Percentiles rank a stretch among this genome's conserved stretches.
Conservation (phyloP, 2,888 invertebrate species). For the Clivina fossor region DNA sequence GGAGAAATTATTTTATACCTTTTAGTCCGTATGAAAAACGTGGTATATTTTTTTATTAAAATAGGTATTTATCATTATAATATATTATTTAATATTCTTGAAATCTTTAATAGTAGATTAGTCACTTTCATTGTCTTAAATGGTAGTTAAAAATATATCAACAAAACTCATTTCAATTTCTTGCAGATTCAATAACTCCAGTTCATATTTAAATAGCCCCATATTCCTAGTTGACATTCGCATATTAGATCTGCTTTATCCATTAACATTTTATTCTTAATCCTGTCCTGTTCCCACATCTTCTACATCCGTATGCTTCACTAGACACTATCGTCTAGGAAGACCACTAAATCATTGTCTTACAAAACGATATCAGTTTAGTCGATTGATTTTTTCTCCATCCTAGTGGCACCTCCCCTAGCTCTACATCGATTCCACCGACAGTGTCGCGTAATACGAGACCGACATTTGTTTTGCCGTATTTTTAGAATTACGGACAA, state of each 20-base stretch:
- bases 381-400: conserved; percentile 29
- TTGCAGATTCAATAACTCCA: neutral
- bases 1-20: no score
- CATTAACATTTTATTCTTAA: neutral
- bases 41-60: no score
- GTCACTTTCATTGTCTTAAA: no score
- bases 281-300: neutral
- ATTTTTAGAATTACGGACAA: conserved; percentile 24
- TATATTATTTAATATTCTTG: no score
- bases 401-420: neutral
- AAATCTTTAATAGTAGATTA: no score
- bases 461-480: conserved; percentile 8
- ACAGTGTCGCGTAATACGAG: conserved; percentile 1
- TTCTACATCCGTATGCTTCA: conserved; percentile 14
- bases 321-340: conserved; percentile 26
- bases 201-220: conserved; percentile 3
- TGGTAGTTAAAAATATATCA: no score
- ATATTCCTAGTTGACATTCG: neutral
- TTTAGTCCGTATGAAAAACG: no score
- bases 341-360: conserved; percentile 29
- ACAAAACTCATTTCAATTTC: no score
- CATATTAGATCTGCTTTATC: neutral
- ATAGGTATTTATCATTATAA: no score
- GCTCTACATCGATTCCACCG: conserved; percentile 9
- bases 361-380: conserved; percentile 29